A percentile compares a stretch with the other conserved stretches of the same genome.
Conservation (phyloP, 2,797 vertebrate genomes). For the Phoebastria nigripes region DNA sequence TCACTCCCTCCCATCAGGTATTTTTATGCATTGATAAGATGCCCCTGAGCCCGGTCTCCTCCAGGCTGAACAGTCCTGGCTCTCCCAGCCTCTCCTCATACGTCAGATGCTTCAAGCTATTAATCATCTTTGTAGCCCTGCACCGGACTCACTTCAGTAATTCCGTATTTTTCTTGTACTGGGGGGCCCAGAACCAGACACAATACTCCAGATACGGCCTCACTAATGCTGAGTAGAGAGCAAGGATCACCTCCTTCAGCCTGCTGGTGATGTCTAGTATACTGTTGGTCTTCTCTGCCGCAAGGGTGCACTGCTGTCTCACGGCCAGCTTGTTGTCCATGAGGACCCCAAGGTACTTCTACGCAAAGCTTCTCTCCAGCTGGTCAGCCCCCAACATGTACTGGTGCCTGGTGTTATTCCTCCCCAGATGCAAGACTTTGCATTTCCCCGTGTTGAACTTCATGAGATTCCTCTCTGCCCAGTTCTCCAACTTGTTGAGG, state of each 20-base stretch:
- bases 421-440: not conserved
- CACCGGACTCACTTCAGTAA: not conserved
- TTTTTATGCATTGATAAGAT: not conserved
- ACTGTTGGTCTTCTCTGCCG: not conserved
- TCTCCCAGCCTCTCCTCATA: not conserved
- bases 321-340: not conserved
- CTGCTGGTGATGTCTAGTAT: rapidly evolving
- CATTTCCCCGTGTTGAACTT: not conserved
- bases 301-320: not conserved
- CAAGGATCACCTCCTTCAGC: not conserved
- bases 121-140: not conserved
- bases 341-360: not conserved
- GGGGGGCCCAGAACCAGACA: not conserved
- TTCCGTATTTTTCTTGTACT: too few relatives aligned
- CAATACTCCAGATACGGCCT: not conserved
- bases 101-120: not conserved
- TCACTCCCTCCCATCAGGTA: not conserved
- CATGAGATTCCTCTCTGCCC: not conserved
- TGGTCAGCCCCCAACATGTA: not conserved
- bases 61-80: not conserved
- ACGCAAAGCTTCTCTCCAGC: not conserved
- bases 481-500: not conserved
- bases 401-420: not conserved
- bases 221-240: not conserved
- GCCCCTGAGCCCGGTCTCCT: not conserved